Evolutionary conservation across 2,113 vertebrate species (phyloP).

Genomic region (Cinclus cinclus): DNA sequence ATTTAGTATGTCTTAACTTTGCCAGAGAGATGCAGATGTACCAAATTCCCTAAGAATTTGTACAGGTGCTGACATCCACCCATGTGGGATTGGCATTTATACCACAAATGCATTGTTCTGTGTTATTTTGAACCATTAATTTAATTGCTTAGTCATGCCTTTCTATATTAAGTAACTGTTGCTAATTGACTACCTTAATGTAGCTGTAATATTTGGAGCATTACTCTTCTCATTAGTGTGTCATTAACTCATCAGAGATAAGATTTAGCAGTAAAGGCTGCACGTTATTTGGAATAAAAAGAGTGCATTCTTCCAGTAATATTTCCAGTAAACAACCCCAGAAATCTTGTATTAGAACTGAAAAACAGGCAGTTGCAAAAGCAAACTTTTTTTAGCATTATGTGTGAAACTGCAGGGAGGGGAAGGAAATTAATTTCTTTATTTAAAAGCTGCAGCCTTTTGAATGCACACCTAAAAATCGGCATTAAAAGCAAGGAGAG

Average conservation of each 20-base stretch:
- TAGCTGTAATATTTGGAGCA: constrained; percentile 42
- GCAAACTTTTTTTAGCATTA: neutral
- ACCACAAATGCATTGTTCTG: constrained; percentile 22
- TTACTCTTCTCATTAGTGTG: constrained; percentile 29
- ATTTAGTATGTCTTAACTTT: neutral
- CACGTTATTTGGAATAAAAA: neutral
- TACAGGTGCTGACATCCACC: constrained; percentile 32
- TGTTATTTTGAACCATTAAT: constrained; percentile 11
- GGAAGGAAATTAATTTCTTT: constrained; percentile 23
- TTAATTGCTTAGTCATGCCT: constrained; percentile 49
- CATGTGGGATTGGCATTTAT: neutral
- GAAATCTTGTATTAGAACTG: neutral
- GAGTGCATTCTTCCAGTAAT: neutral
- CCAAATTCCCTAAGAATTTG: neutral
- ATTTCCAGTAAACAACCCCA: constrained; percentile 27
- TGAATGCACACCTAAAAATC: constrained; percentile 35
- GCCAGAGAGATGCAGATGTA: neutral
- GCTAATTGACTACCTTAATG: constrained; percentile 45
- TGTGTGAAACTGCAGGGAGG: neutral
- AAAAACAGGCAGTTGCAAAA: constrained; percentile 9
- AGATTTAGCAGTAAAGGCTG: neutral
- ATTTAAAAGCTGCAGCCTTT: constrained; percentile 30
- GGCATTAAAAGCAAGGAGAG: constrained; percentile 23
- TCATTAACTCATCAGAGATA: constrained; percentile 52
- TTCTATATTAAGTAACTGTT: constrained; percentile 53